Conservation (phyloP, 2,888 invertebrate genomes). For the Monoplex corrugatus region DNA sequence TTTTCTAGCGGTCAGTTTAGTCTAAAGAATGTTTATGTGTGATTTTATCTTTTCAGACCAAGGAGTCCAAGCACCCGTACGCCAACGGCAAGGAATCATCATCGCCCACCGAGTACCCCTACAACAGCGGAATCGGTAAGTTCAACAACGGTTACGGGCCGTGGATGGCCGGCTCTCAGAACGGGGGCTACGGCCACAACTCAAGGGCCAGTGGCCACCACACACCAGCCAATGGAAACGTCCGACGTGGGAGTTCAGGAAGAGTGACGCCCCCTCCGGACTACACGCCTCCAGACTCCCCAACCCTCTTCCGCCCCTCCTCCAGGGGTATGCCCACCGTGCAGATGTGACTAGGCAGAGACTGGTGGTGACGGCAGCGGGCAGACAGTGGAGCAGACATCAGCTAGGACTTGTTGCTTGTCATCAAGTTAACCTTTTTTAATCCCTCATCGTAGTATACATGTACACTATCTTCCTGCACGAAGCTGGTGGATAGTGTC, state of each 20-base stretch:
- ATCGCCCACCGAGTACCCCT: neutral
- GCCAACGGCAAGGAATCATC: neutral
- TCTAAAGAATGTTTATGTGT: neutral
- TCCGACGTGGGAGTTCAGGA: neutral
- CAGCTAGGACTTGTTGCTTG: too few species aligned
- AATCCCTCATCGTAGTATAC: too few species aligned
- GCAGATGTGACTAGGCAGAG: slow-evolving; percentile 41
- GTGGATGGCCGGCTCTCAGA: neutral
- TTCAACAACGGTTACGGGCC: neutral
- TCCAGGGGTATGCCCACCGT: neutral
- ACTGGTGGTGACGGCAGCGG: too few species aligned
- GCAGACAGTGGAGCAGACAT: too few species aligned
- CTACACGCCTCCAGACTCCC: slow-evolving; percentile 30
- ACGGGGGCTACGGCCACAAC: neutral
- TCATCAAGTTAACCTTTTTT: too few species aligned
- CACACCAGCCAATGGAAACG: neutral
- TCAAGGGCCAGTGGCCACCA: neutral
- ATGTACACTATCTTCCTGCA: too few species aligned
- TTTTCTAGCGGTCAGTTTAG: neutral
- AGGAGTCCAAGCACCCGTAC: slow-evolving; percentile 26
- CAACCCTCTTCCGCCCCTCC: neutral
- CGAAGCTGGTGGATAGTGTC: too few species aligned
- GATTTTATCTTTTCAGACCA: neutral
- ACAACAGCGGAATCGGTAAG: neutral
- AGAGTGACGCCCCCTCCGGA: slow-evolving; percentile 30